Percentiles rank a stretch among this genome's conserved stretches.
Conservation (phyloP, 2,888 invertebrate genomes). For the Punctoribates punctum region DNA sequence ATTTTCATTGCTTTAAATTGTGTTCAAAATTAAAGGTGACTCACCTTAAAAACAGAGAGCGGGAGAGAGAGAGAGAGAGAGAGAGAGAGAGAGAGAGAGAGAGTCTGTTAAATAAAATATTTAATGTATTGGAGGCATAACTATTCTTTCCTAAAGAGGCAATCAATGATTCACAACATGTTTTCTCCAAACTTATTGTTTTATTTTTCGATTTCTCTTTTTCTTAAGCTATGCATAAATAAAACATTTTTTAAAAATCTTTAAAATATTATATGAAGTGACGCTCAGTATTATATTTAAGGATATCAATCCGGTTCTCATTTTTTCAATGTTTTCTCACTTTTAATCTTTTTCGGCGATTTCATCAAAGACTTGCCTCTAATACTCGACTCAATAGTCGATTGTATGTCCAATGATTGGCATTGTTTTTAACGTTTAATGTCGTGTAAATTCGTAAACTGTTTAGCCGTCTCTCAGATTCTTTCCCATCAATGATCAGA, state of each 20-base stretch:
- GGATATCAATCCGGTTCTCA: neutral
- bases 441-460: slow-evolving; percentile 17
- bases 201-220: slow-evolving; percentile 1
- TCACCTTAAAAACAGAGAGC: neutral
- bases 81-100: neutral
- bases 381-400: neutral
- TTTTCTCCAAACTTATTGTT: neutral
- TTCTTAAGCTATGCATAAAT: neutral
- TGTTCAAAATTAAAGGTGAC: slow-evolving; percentile 18
- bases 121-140: slow-evolving; percentile 15
- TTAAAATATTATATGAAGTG: neutral
- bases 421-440: slow-evolving; percentile 25
- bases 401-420: slow-evolving; percentile 16
- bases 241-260: neutral
- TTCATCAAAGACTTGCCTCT: neutral
- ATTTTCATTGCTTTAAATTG: slow-evolving; percentile 30
- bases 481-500: slow-evolving; percentile 14
- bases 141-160: neutral
- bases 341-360: slow-evolving; percentile 10
- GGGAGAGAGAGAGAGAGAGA: neutral
- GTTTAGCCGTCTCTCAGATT: slow-evolving; percentile 9
- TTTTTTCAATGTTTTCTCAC: slow-evolving; percentile 1
- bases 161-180: slow-evolving; percentile 25
- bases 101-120: neutral
- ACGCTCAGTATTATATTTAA: neutral